Percentiles rank a stretch among this genome's conserved stretches.
These are phyloP conservation scores for Baryphthengus martii DNA, from an alignment of 2,113 vertebrate species.

Conservation along the genomic window DNA sequence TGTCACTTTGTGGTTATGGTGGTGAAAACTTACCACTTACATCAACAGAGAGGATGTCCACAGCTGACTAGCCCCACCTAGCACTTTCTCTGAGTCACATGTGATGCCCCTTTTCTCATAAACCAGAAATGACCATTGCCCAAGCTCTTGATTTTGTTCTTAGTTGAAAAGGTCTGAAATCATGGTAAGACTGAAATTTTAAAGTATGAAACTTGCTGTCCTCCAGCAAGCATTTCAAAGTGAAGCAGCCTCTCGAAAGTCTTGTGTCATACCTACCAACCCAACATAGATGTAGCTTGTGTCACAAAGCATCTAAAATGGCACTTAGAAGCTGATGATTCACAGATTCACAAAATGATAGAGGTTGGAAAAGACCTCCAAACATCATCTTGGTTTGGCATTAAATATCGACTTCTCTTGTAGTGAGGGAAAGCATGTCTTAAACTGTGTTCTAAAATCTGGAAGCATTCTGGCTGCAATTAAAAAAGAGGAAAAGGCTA, in stretches of 20 bases:
- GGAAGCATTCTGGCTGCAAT: background rate
- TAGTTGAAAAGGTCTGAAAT: background rate
- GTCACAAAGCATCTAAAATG: background rate
- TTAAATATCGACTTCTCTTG: background rate
- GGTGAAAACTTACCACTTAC: background rate
- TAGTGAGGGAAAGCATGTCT: background rate
- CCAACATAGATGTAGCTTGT: background rate
- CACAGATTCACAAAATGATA: too few species aligned
- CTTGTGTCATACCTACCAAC: background rate
- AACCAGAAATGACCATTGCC: background rate
- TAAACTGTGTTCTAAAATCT: background rate
- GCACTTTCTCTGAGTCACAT: background rate
- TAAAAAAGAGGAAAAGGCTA: too few species aligned
- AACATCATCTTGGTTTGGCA: too few species aligned
- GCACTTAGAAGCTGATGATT: background rate
- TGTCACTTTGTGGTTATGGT: fast-evolving
- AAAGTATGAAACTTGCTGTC: background rate
- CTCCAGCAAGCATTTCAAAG: background rate
- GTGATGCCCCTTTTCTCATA: background rate
- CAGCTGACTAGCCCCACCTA: background rate
- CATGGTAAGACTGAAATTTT: background rate
- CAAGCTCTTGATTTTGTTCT: background rate
- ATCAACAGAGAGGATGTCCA: background rate
- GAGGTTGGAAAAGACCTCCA: too few species aligned
- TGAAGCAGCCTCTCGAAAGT: background rate